Base-by-base conservation (phyloP, 2,888 invertebrate species). In the Emmelina monodactyla region DNA sequence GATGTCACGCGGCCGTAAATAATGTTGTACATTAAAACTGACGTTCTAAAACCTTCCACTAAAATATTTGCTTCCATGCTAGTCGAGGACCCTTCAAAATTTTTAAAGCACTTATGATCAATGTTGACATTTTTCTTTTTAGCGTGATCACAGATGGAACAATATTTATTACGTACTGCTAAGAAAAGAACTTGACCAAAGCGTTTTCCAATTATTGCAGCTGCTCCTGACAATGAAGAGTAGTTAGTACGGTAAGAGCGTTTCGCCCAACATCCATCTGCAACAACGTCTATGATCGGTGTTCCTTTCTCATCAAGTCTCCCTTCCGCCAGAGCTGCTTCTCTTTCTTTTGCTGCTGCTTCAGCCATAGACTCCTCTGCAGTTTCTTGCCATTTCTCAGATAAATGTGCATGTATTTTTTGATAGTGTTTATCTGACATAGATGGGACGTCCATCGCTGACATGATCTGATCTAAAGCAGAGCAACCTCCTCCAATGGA, bases 61-160 rank as follows among this genome's bases (percentile, higher is more conserved):
- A 44, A 31, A 29, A 41, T 41, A 16, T 28, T 28, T 10, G 38
- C 16, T 28, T 41, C 40, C 44, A 42, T 41, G 14, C 25, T 32
- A n/a, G 36, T 34, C 3, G 40, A 44, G 7, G 35, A 10, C 9
- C 41, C 41, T 6, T 14, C 22, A 30, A 35, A 44, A 28, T 44
- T 44, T 41, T 41, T 42, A 25, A 15, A 42, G 28, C 44, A 45
- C 15, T 19, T 16, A 15, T 43, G 39, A 15, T 37, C 32, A 29
- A 22, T 29, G 28, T 31, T n/a, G 7, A 19, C 16, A 14, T 35
- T 12, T 33, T 37, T 32, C 22, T 39, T 43, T 28, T 41, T 22
- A 16, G 40, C 41, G 31, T 36, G 30, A 9, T 34, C 37, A 32
- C 41, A 41, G 13, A 39, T 39, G 14, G 16, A 37, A 22, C 37